Conservation (phyloP, 2,797 vertebrate species). For the Pampus argenteus region DNA sequence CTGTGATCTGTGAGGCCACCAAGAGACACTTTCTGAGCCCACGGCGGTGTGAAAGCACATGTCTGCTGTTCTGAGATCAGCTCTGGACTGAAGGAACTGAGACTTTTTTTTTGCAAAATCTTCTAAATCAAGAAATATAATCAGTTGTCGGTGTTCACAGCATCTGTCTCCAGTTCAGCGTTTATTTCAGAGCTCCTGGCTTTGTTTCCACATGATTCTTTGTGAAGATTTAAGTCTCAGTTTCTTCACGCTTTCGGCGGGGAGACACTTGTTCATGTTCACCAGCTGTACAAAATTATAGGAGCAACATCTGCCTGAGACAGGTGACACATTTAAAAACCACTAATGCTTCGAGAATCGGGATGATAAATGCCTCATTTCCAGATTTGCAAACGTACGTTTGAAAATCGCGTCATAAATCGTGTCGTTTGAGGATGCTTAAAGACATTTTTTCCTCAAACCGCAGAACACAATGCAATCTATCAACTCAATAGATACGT, state of each 20-base stretch:
- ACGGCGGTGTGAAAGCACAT: not conserved
- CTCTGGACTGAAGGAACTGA: conserved; percentile 55
- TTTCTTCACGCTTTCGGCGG: not conserved
- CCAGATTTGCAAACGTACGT: not conserved
- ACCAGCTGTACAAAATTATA: conserved; percentile 26
- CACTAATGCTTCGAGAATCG: not conserved
- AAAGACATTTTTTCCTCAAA: not conserved
- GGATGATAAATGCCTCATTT: not conserved
- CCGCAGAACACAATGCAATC: not conserved
- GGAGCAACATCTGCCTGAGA: conserved; percentile 29
- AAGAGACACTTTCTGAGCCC: conserved; percentile 26
- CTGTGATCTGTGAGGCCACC: conserved; percentile 41
- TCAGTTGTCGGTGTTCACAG: conserved; percentile 48
- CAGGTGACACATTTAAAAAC: conserved; percentile 40
- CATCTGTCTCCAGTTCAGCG: conserved; percentile 28
- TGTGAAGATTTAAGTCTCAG: conserved; percentile 17
- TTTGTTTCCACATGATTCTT: conserved; percentile 20
- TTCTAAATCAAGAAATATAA: conserved; percentile 58
- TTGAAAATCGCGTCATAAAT: conserved; percentile 8
- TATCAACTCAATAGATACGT: conserved; percentile 3
- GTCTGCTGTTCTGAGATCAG: conserved; percentile 32
- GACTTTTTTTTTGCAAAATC: conserved; percentile 48
- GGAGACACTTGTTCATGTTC: conserved; percentile 31
- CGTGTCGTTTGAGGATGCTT: not conserved
- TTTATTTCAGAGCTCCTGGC: conserved; percentile 20